A percentile compares a stretch with the other conserved stretches of the same genome.
Conservation (phyloP, 2,888 invertebrate species). For the Autographa pulchrina region DNA sequence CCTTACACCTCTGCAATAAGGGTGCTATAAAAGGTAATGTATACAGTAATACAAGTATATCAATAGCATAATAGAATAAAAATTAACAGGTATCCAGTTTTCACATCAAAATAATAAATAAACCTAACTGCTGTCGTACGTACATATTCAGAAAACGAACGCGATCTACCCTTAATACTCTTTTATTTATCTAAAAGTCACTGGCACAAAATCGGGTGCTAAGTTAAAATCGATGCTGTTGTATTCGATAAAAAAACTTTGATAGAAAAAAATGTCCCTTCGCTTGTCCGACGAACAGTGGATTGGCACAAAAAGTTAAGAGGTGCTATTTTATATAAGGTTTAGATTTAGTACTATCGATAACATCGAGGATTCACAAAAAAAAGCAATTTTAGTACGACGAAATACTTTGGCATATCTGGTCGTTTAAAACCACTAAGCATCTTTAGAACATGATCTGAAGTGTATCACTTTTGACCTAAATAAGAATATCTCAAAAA, state of each 20-base stretch:
- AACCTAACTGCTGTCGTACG: not conserved
- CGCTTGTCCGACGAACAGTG: constrained; percentile 33
- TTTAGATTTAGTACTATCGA: constrained; percentile 1
- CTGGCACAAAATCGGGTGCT: constrained; percentile 43
- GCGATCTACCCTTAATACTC: constrained; percentile 19
- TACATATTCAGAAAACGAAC: constrained; percentile 7
- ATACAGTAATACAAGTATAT: too few relatives aligned
- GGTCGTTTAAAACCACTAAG: not conserved
- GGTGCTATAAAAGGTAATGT: too few relatives aligned
- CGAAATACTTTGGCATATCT: not conserved
- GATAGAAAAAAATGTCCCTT: constrained; percentile 37
- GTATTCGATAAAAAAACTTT: constrained; percentile 45
- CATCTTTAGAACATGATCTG: not conserved
- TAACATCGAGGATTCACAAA: not conserved
- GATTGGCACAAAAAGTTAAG: constrained; percentile 41
- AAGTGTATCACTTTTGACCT: not conserved
- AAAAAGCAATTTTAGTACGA: not conserved
- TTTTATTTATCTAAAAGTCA: constrained; percentile 30
- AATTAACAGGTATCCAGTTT: too few relatives aligned
- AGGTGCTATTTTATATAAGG: constrained; percentile 19
- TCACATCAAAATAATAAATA: not conserved
- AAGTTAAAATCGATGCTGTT: constrained; percentile 59
- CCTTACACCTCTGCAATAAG: too few relatives aligned
- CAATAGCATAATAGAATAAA: too few relatives aligned
- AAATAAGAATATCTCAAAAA: not conserved